Base-by-base conservation (phyloP, 2,888 invertebrate genomes). In the Cryptus viduatorius region DNA sequence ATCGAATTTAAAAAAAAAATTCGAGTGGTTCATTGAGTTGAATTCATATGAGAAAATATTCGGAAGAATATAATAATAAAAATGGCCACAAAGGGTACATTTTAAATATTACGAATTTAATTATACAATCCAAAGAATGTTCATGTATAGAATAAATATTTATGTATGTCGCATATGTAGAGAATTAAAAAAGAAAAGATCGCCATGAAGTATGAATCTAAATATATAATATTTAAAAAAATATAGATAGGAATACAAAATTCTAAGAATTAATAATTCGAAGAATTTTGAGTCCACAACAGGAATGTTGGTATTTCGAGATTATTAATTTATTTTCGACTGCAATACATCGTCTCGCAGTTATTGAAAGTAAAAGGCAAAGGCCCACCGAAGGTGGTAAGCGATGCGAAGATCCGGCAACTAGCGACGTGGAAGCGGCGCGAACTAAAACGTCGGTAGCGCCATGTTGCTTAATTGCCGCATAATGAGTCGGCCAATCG, bases 391-490 rank as follows among this genome's bases (percentile, higher is more conserved):
- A 48, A 71, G 24, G 50, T 53, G 69, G 48, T 37, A 16, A 31
- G 71, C 44, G 56, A 42, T 31, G 29, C 37, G n/a, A 46, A 50
- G 77, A 75, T 85, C 89, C 87, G 82, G 75, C 72, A 85, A 85
- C 86, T 90, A 88, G 89, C 90, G 91, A 89, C 89, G 84, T 82
- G 83, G 84, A 77, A 84, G 83, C 78, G 61, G 80, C 81, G 59
- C 53, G 86, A 88, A 89, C 87, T 80, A 84, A 84, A 73, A 75
- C 53, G 80, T 86, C 83, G 75, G 86, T 87, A 86, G 86, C 89
- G 90, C 90, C 90, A 90, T 89, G 86, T 88, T 89, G 83, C 87
- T 90, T 90, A 90, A 91, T 90, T 90, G 86, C 85, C 87, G 82
- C 78, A 87, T 83, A 88, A 89, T 88, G 88, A 89, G 87, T 82